These are phyloP conservation scores for Drosophila carrolli DNA, from an alignment of 1,140 invertebrate genomes.

Conservation along the genomic window DNA sequence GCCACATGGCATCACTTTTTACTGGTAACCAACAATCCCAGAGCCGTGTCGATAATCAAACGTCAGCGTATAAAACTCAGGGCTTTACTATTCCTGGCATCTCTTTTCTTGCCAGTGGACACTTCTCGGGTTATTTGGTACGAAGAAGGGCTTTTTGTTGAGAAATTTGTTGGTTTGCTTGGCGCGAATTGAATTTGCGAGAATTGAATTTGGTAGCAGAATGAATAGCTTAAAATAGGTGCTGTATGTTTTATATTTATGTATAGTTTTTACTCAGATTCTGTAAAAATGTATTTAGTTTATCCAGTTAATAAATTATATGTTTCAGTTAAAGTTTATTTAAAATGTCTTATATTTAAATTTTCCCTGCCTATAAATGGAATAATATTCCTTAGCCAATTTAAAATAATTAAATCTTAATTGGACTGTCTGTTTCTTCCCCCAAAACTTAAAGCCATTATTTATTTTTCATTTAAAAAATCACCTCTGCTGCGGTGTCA, in stretches of 20 bases:
- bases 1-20: slow-evolving; percentile 67
- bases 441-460: not conserved
- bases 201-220: slow-evolving; percentile 40
- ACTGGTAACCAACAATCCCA: slow-evolving; percentile 30
- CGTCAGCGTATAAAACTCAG: slow-evolving; percentile 79
- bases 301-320: not conserved
- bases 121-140: slow-evolving; percentile 27
- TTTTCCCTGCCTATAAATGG: not conserved
- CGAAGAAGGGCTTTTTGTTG: slow-evolving; percentile 16
- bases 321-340: not conserved
- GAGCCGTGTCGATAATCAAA: slow-evolving; percentile 77
- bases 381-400: not conserved
- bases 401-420: not conserved
- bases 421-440: not conserved
- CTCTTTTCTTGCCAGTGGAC: slow-evolving; percentile 26
- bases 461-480: slow-evolving; percentile 7
- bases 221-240: slow-evolving; percentile 39
- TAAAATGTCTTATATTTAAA: too few species aligned
- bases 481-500: slow-evolving; percentile 11
- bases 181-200: slow-evolving; percentile 42
- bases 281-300: not conserved
- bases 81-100: slow-evolving; percentile 65
- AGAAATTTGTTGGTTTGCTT: slow-evolving; percentile 40
- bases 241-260: too few species aligned
- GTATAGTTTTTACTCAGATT: too few species aligned